Base-by-base conservation (phyloP, 2,797 vertebrate species). In the Triplophysa yarkandensis region DNA sequence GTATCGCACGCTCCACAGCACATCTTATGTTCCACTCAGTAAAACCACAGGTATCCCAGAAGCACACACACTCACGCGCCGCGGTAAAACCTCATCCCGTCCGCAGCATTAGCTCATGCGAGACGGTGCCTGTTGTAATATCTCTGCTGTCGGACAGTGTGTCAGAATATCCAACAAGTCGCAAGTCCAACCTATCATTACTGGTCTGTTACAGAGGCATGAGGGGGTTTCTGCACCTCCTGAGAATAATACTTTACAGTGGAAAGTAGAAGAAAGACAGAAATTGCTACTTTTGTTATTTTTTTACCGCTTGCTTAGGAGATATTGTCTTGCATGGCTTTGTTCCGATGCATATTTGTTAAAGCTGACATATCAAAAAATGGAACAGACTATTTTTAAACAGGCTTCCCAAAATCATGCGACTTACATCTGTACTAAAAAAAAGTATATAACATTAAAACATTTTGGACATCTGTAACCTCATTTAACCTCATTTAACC, bases 21-120 rank as follows among this genome's bases (percentile, higher is more conserved):
- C 52, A 80, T 80, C 78, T 89, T 83, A 84, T 83, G 83, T 88
- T 90, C 85, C 79, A 80, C 64, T 79, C 82, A 78, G 67, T 76
- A 32, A 87, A 86, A 87, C 87, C 83, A 6, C 87, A 90, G 83
- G 83, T 69, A 80, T 68, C 82, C 60, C 36, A 77, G 41, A 77
- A 17, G 25, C 43, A 63, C 67, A 77, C 46, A 63, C 19, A 52
- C 55, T 68, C 55, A 61, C 65, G 52, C 30, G 32, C 68, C 43
- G 54, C 61, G 69, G 46, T 27, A 25, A 60, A 75, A 77, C 71
- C 77, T 57, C 63, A 73, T 9, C 17, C 54, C 14, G 52, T 27
- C 54, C 61, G 28, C 68, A 77, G 64, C 89, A 87, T 88, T 86
- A 88, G 83, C 84, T 87, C 84, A 85, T 79, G 77, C 55, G 68